These are phyloP conservation scores for Dicentrarchus labrax DNA, from an alignment of 2,113 vertebrate species.

Conservation along the genomic window DNA sequence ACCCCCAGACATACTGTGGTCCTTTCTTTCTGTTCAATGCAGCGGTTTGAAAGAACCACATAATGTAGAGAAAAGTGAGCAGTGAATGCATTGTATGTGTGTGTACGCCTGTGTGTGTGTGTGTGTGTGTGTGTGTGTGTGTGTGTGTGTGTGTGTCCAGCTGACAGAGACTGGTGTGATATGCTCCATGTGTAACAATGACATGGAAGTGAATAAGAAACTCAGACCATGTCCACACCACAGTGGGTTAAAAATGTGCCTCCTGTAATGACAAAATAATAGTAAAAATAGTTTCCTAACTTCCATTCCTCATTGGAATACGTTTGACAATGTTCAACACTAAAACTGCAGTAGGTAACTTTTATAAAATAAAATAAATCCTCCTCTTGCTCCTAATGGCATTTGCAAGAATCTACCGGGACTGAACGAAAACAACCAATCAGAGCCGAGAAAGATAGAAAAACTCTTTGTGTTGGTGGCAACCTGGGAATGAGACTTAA, in stretches of 20 bases:
- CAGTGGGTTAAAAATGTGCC: background rate
- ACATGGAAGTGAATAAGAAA: conserved; percentile 26
- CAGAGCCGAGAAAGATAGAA: no score
- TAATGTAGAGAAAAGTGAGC: conserved; percentile 36
- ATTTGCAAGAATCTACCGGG: no score
- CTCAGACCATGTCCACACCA: background rate
- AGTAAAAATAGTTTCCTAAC: no score
- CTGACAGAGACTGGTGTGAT: conserved; percentile 38
- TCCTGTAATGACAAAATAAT: background rate
- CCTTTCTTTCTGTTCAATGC: conserved; percentile 39
- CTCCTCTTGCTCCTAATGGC: no score
- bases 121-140: conserved; percentile 40
- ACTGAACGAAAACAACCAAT: no score
- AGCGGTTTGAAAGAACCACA: conserved; percentile 31
- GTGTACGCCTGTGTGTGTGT: conserved; percentile 29
- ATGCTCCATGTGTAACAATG: conserved; percentile 44
- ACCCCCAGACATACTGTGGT: conserved; percentile 21
- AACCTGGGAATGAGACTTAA: no score
- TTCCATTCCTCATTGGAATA: no score
- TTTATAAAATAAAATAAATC: no score
- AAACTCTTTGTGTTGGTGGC: no score
- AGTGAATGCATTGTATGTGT: conserved; percentile 33
- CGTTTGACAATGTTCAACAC: no score
- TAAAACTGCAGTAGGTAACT: no score
- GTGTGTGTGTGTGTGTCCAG: conserved; percentile 23